A percentile compares a stretch with the other conserved stretches of the same genome.
Evolutionary conservation across 2,797 vertebrate species (phyloP).

Genomic region (Petrocephalus sullivani): DNA sequence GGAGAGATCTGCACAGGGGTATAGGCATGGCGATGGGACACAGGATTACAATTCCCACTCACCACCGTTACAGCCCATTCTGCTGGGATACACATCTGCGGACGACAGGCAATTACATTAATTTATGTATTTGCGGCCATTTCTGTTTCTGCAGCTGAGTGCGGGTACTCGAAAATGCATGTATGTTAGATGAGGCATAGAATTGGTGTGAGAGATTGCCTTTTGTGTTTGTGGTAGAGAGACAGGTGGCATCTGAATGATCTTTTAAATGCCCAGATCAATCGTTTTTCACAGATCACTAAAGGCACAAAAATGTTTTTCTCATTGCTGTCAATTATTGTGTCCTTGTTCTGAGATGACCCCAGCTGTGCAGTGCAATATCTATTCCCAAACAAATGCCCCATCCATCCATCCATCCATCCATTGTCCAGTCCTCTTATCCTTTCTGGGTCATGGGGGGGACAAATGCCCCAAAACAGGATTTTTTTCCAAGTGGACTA

Average conservation of each 20-base stretch:
- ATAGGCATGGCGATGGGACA: neutral
- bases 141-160: neutral
- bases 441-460: too few species aligned
- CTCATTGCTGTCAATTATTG: constrained; percentile 1
- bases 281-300: constrained; percentile 4
- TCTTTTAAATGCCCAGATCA: constrained; percentile 8
- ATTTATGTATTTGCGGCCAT: neutral
- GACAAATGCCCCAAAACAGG: neutral
- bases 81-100: neutral
- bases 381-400: neutral
- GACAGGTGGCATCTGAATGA: neutral
- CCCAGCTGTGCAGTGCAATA: neutral
- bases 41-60: neutral
- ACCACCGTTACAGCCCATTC: neutral
- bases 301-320: neutral
- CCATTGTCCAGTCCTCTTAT: too few species aligned
- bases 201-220: constrained; percentile 29
- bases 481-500: neutral
- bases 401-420: neutral
- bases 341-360: neutral
- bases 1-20: neutral
- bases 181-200: neutral
- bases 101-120: neutral
- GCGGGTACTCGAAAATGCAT: neutral
- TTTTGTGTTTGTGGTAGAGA: constrained; percentile 22